Percentiles rank a stretch among this genome's conserved stretches.
These are phyloP conservation scores for Deilephila porcellus DNA, from an alignment of 2,888 invertebrate species.

Conservation along the genomic window DNA sequence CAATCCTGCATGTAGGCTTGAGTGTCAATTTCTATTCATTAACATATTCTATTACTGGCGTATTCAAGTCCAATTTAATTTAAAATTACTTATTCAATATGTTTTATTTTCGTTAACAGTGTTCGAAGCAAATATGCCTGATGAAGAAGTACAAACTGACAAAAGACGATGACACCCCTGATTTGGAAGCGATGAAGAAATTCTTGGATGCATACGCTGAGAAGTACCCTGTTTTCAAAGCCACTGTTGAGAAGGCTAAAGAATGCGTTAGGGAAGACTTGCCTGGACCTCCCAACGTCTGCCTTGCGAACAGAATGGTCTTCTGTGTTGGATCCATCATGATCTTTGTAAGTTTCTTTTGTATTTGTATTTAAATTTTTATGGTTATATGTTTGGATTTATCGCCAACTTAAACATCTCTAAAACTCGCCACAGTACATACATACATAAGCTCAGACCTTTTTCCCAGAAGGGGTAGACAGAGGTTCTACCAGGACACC, in stretches of 20 bases:
- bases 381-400: too few relatives aligned
- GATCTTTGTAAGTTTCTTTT: slow-evolving; percentile 40
- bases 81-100: too few relatives aligned
- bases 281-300: slow-evolving; percentile 58
- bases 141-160: slow-evolving; percentile 57
- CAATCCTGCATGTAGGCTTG: too few relatives aligned
- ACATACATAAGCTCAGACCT: too few relatives aligned
- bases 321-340: slow-evolving; percentile 57
- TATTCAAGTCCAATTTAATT: too few relatives aligned
- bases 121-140: slow-evolving; percentile 62
- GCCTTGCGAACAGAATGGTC: slow-evolving; percentile 61
- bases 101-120: slow-evolving; percentile 45
- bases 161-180: slow-evolving; percentile 52
- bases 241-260: slow-evolving; percentile 48
- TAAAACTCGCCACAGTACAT: too few relatives aligned
- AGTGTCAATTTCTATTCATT: too few relatives aligned
- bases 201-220: slow-evolving; percentile 57
- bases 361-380: slow-evolving; percentile 28
- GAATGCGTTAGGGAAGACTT: slow-evolving; percentile 54
- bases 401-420: too few relatives aligned
- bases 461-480: too few relatives aligned
- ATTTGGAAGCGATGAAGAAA: slow-evolving; percentile 50
- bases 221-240: slow-evolving; percentile 53
- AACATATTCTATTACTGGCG: too few relatives aligned
- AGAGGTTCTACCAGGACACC: too few relatives aligned